phyloP scores from a whole-genome alignment of 2,113 vertebrate species.

The Tyrannus savana region DNA sequence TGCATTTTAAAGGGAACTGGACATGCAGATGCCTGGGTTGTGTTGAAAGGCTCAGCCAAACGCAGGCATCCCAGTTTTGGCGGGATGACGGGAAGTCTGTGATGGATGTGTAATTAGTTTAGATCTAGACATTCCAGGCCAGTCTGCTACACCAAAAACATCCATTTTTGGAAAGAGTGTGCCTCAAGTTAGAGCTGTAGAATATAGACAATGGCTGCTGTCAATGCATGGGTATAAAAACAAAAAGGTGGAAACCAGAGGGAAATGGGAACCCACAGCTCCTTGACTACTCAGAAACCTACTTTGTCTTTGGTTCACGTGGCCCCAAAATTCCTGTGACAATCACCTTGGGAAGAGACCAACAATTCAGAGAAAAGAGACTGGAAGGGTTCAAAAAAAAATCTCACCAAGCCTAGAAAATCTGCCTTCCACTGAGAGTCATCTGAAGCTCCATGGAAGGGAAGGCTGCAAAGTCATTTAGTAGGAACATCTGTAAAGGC shows the following conservation, averaged over 20 bases:
- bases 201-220: background rate
- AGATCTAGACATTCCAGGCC: constrained; percentile 46
- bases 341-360: background rate
- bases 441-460: background rate
- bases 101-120: constrained; percentile 3
- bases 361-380: background rate
- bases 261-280: background rate
- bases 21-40: background rate
- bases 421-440: background rate
- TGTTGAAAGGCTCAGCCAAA: background rate
- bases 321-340: background rate
- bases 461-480: background rate
- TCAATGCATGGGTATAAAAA: background rate
- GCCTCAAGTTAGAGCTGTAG: background rate
- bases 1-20: background rate
- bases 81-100: background rate
- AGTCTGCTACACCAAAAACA: background rate
- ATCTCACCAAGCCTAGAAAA: background rate
- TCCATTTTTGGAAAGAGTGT: constrained; percentile 32
- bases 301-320: background rate
- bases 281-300: background rate
- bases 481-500: background rate
- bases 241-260: background rate
- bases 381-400: background rate
- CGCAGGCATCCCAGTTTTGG: background rate